These are phyloP conservation scores for Bursaphelenchus okinawaensis DNA, from an alignment of 2,888 invertebrate species.

Conservation along the genomic window DNA sequence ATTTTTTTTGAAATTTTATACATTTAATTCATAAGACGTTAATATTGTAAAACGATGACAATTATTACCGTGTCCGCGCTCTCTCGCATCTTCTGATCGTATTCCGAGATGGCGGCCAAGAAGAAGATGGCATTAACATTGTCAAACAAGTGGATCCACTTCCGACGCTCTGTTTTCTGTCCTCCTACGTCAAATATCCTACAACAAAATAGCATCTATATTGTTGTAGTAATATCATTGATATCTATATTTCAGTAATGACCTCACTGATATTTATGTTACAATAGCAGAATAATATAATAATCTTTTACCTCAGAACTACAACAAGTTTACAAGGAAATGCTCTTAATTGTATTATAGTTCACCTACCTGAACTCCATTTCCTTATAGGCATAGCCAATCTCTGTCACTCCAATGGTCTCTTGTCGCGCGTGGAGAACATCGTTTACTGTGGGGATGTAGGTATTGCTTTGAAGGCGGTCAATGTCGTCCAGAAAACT, in stretches of 20 bases:
- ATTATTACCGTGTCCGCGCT: constrained; percentile 16
- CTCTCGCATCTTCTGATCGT: constrained; percentile 39
- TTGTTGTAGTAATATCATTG: too few relatives aligned
- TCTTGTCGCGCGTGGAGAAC: constrained; percentile 19
- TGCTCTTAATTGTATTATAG: too few relatives aligned
- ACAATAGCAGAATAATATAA: background rate
- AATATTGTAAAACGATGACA: background rate
- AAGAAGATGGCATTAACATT: constrained; percentile 40
- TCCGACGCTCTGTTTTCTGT: constrained; percentile 47
- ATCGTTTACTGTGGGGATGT: constrained; percentile 18
- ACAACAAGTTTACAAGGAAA: too few relatives aligned
- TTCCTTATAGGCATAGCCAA: constrained; percentile 20
- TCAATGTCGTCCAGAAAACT: constrained; percentile 22
- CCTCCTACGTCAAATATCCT: constrained; percentile 98
- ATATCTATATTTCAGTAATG: too few relatives aligned
- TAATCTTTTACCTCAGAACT: background rate
- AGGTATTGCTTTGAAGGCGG: constrained; percentile 7
- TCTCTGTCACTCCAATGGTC: constrained; percentile 22
- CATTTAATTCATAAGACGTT: background rate
- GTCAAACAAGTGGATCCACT: constrained; percentile 53
- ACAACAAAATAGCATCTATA: too few relatives aligned
- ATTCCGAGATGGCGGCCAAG: constrained; percentile 43
- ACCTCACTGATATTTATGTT: too few relatives aligned
- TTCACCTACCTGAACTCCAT: constrained; percentile 13
- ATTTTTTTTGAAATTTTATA: too few relatives aligned